Base-by-base conservation (phyloP, 2,797 vertebrate species). In the Tapera naevia region DNA sequence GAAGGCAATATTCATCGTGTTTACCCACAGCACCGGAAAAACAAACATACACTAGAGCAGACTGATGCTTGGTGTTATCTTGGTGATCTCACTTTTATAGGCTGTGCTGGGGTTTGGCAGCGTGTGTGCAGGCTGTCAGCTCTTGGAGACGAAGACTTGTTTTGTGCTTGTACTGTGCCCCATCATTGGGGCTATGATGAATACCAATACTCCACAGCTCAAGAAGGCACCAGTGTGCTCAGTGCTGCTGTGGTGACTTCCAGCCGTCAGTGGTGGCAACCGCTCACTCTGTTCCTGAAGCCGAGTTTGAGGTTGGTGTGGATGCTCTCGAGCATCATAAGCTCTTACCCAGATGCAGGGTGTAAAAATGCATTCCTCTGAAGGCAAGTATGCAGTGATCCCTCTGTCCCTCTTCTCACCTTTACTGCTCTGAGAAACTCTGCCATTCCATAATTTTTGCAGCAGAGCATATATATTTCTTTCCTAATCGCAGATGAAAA, bases 331-430 rank as follows among this genome's bases (percentile, higher is more conserved):
- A 89, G 39, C 45, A 13, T 27, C 50, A 18, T 0, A 13, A 84
- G 33, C 73, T 50, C 21, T 46, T 72, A 28, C 10, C 16, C 22
- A 25, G 32, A 14, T 50, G 43, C 12, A 1, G 25, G 67, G 33
- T 5, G 3, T 4, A 54, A 57, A 39, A 79, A 25, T 0, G 0
- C 2, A 0, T 70, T 74, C 37, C 35, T 78, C 21, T 32, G 27
- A 41, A 73, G 33, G 7, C 46, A 75, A 22, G 9, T 1, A 1
- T 21, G 27, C 23, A 54, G 30, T 7, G 4, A 8, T 32, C 69
- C 23, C 41, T 76, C 48, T 41, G 53, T 32, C 61, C 46, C 56
- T 58, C 45, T 45, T 78, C 23, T 87, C 15, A 1, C 50, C 73
- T 72, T 21, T 30, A 11, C 53, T 1, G 1, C 56, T 62, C 46